A percentile compares a stretch with the other conserved stretches of the same genome.
Conservation (phyloP, 2,113 vertebrate species). For the Megalops atlanticus region DNA sequence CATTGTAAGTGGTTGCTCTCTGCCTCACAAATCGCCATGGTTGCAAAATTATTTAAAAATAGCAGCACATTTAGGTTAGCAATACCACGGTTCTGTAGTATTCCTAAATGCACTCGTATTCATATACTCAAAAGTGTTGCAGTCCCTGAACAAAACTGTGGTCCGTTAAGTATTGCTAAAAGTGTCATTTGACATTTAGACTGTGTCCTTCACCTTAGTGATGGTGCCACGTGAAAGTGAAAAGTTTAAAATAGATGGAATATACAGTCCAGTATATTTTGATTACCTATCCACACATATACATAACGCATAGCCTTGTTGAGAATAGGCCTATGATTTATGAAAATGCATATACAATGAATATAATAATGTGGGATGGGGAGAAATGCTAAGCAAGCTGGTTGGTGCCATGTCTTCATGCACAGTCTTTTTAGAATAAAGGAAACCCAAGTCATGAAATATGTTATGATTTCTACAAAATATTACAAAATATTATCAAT, state of each 20-base stretch:
- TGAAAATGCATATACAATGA: background rate
- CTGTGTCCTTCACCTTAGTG: background rate
- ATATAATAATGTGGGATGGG: background rate
- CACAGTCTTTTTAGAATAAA: background rate
- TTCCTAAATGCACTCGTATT: too few species aligned
- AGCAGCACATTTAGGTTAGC: too few species aligned
- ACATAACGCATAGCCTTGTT: too few species aligned
- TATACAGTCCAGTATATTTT: background rate
- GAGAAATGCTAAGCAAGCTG: background rate
- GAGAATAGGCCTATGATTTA: background rate
- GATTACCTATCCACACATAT: background rate
- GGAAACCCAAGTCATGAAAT: background rate
- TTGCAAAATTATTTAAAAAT: too few species aligned
- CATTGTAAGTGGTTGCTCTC: too few species aligned
- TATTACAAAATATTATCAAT: too few species aligned
- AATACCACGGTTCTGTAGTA: too few species aligned
- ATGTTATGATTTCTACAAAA: too few species aligned
- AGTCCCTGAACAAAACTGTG: background rate
- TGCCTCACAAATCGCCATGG: too few species aligned
- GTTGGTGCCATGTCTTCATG: background rate
- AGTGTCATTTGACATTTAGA: background rate
- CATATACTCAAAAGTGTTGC: background rate
- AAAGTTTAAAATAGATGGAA: background rate
- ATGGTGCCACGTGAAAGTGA: background rate
- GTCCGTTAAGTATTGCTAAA: background rate